Percentiles rank a stretch among this genome's conserved stretches.
Evolutionary conservation across 2,113 vertebrate species (phyloP).

Genomic region (Apodemus sylvaticus): DNA sequence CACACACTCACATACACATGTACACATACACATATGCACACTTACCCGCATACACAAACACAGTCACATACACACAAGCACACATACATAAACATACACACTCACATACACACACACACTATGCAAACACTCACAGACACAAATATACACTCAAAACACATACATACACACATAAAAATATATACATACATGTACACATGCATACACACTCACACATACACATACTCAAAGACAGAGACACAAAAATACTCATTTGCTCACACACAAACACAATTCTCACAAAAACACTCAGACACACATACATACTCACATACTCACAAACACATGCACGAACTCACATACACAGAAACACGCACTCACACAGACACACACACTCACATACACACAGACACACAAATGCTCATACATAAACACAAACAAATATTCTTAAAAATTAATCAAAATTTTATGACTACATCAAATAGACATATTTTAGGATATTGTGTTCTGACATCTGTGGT

Average conservation of each 20-base stretch:
- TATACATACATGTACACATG: background rate
- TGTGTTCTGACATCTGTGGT: background rate
- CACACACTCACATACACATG: background rate
- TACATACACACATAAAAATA: background rate
- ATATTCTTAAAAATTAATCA: background rate
- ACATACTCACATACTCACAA: background rate
- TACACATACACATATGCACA: background rate
- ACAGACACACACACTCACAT: background rate
- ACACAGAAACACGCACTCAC: background rate
- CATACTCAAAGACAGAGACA: background rate
- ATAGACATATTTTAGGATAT: background rate
- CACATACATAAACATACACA: no score
- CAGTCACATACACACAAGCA: background rate
- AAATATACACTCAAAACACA: background rate
- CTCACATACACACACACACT: background rate
- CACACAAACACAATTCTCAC: background rate
- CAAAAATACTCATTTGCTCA: background rate
- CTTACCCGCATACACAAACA: background rate
- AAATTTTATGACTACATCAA: background rate
- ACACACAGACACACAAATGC: background rate
- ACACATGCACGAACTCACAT: background rate
- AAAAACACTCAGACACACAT: background rate
- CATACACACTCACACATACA: background rate
- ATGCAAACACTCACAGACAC: background rate
- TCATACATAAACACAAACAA: background rate